phyloP scores from a whole-genome alignment of 2,797 vertebrate species.

The Cyprinodon diabolis region DNA sequence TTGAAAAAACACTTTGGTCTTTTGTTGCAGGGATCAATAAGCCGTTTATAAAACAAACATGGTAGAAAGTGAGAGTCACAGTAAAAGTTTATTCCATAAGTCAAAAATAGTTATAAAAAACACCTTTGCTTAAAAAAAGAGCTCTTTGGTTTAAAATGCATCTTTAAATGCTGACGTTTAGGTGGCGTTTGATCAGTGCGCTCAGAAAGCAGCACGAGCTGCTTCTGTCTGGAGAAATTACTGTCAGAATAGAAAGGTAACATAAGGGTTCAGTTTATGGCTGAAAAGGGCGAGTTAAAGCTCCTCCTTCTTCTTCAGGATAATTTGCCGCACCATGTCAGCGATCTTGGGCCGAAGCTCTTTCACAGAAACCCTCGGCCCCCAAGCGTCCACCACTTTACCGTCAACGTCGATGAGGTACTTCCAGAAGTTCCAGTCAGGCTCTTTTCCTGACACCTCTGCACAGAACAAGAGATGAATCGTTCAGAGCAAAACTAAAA shows the following conservation, averaged over 20 bases:
- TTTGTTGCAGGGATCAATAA: not conserved
- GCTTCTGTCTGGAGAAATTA: conserved; percentile 1
- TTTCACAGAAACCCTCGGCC: conserved; percentile 86
- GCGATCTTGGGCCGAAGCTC: conserved; percentile 87
- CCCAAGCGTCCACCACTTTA: conserved; percentile 90
- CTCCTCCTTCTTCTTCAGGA: conserved; percentile 92
- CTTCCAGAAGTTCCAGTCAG: conserved; percentile 99
- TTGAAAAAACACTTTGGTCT: not conserved
- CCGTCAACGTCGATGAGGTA: conserved; percentile 91
- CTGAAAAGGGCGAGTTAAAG: conserved; percentile 74
- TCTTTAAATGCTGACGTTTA: not conserved
- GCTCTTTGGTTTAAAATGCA: conserved; percentile 1
- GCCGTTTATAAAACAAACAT: not conserved
- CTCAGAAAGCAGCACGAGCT: conserved; percentile 1
- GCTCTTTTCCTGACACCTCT: conserved; percentile 90
- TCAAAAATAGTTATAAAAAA: conserved; percentile 10
- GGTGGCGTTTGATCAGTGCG: conserved; percentile 42
- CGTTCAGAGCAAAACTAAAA: not conserved
- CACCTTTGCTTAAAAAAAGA: not conserved
- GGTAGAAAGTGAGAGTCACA: conserved; percentile 1
- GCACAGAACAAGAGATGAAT: not conserved
- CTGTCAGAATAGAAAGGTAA: conserved; percentile 1
- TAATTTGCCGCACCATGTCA: conserved; percentile 91
- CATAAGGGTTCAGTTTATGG: conserved; percentile 4
- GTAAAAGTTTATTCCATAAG: conserved; percentile 42